Conservation (phyloP, 2,113 vertebrate species). For the Oreochromis aureus region DNA sequence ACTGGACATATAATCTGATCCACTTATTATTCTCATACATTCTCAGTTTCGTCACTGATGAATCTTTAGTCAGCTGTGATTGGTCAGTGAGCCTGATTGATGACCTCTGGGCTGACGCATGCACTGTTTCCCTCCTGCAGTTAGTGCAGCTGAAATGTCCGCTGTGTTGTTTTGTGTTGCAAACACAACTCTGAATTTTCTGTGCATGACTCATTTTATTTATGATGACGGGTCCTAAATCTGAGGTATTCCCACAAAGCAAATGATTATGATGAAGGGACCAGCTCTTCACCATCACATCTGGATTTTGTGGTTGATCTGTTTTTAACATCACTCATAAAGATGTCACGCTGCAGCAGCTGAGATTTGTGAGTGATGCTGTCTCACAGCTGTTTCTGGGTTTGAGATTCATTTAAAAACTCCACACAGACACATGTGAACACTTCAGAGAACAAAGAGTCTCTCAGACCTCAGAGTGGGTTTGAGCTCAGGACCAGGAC, state of each 20-base stretch:
- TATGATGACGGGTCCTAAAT: not conserved
- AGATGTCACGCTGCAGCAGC: not conserved
- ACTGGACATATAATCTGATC: not conserved
- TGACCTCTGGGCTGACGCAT: too few species aligned
- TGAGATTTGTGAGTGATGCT: rapidly evolving
- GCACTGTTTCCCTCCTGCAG: too few species aligned
- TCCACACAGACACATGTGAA: not conserved
- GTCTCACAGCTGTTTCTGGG: not conserved
- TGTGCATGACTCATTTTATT: not conserved
- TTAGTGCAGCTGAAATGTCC: too few species aligned
- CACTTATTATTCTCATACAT: too few species aligned
- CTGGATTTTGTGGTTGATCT: not conserved
- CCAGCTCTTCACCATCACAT: not conserved
- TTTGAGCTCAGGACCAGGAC: too few species aligned
- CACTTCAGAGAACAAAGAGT: not conserved
- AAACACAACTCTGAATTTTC: not conserved
- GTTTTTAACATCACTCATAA: not conserved
- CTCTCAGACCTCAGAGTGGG: not conserved
- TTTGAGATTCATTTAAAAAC: not conserved
- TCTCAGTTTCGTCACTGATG: too few species aligned
- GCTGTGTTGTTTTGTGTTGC: not conserved
- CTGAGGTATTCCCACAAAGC: not conserved
- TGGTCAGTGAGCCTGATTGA: too few species aligned
- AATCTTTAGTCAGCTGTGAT: too few species aligned
- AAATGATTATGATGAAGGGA: not conserved